Base-by-base conservation (phyloP, 2,797 vertebrate genomes). In the Sebastiscus tertius region DNA sequence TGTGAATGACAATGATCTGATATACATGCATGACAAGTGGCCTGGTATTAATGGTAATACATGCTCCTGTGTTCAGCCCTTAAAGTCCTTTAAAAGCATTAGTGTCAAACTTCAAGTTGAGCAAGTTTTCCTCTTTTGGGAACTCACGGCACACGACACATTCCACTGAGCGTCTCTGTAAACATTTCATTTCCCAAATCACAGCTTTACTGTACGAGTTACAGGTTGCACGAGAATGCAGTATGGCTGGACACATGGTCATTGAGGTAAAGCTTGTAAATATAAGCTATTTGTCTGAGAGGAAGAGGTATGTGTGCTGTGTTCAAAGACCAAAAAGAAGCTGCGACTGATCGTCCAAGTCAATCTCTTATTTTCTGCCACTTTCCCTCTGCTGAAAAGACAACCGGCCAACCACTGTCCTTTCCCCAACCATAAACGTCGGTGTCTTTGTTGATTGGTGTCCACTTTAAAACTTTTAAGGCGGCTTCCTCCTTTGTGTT, bases 161-260 rank as follows among this genome's bases (percentile, higher is more conserved):
- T 88, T 91, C 88, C 88, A 80, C 31, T 3, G 68, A 68, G 75
- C 74, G 71, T 79, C 73, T 82, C 68, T 77, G 60, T 75, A 85
- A 93, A 92, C 89, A 80, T 88, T 89, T 89, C 2, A 89, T 93
- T 94, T 91, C 75, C 89, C 78, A 92, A 94, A 94, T 86, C 86
- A 91, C 77, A 85, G 80, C 83, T 60, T 84, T 85, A 42, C 39
- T 42, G 39, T 42, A 58, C 64, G 71, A 42, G 33, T 63, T 77
- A 80, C 52, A 75, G 46, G 80, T 80, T 74, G 52, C 46, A 36
- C 61, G 11, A 39, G 36, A 79, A 77, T 49, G 72, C 39, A 69
- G 56, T 36, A 55, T 55, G 75, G 61, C 79, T 80, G 81, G 71
- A 89, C 72, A 86, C 68, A 42, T 55, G 79, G 70, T 81, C 73